Percentiles rank a stretch among this genome's conserved stretches.
Conservation (phyloP, 2,888 invertebrate genomes). For the Drosophila stalkeri region DNA sequence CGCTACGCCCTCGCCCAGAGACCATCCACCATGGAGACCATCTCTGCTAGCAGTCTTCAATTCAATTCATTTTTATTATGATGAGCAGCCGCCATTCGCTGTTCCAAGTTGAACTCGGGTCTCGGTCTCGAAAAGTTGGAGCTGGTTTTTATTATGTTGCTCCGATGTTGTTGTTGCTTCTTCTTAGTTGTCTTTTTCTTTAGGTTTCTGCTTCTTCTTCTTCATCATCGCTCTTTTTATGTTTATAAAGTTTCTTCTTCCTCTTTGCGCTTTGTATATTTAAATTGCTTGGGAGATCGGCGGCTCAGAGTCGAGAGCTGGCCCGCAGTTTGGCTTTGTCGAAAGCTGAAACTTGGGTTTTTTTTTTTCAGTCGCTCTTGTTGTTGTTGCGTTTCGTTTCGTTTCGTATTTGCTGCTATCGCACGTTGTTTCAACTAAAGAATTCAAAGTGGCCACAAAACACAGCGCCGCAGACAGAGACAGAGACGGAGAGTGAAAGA, state of each 20-base stretch:
- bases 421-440: slow-evolving; percentile 69
- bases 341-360: slow-evolving; percentile 77
- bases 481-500: background rate
- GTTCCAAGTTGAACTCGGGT: slow-evolving; percentile 57
- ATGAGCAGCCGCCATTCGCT: slow-evolving; percentile 63
- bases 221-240: slow-evolving; percentile 60
- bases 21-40: slow-evolving; percentile 28
- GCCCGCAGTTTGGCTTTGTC: slow-evolving; percentile 58
- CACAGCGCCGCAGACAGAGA: slow-evolving; percentile 15
- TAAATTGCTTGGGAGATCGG: slow-evolving; percentile 76
- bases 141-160: slow-evolving; percentile 66
- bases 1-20: slow-evolving; percentile 59
- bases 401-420: slow-evolving; percentile 61
- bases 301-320: slow-evolving; percentile 43
- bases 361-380: slow-evolving; percentile 47
- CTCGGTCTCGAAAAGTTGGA: slow-evolving; percentile 49
- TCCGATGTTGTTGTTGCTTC: slow-evolving; percentile 39
- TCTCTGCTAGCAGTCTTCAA: slow-evolving; percentile 53
- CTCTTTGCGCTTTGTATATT: slow-evolving; percentile 74
- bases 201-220: slow-evolving; percentile 11
- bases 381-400: slow-evolving; percentile 42
- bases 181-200: slow-evolving; percentile 12
- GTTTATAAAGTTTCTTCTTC: slow-evolving; percentile 77
- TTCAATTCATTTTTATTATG: slow-evolving; percentile 80
- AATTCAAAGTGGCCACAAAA: slow-evolving; percentile 72